These are phyloP conservation scores for Cyprinodon brontotheroides DNA, from an alignment of 2,113 vertebrate species.

Conservation along the genomic window DNA sequence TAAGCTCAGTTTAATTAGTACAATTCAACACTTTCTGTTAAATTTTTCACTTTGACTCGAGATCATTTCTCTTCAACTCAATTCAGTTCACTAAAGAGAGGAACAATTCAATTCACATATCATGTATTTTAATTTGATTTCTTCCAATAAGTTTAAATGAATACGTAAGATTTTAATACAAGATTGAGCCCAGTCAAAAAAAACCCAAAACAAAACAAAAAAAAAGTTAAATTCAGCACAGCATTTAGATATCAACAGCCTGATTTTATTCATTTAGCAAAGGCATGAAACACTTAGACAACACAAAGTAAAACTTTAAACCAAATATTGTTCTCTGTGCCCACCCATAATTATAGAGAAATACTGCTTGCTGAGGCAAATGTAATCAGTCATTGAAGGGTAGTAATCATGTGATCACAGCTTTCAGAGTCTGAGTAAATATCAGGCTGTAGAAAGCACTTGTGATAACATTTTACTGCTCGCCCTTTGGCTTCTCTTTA, in stretches of 20 bases:
- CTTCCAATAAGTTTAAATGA: not conserved
- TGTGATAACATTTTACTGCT: conserved; percentile 17
- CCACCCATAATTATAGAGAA: conserved; percentile 1
- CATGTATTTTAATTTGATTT: too few species aligned
- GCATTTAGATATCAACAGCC: not conserved
- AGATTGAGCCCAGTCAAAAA: not conserved
- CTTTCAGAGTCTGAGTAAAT: conserved; percentile 13
- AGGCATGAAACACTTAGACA: not conserved
- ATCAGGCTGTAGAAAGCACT: conserved; percentile 16
- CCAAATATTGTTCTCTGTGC: not conserved
- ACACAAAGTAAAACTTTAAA: not conserved
- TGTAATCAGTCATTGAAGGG: conserved; percentile 19
- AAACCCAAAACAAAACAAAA: too few species aligned
- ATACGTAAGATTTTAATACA: not conserved
- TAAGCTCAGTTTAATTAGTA: too few species aligned
- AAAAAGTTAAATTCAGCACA: not conserved
- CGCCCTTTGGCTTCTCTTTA: conserved; percentile 14
- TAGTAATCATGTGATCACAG: conserved; percentile 17
- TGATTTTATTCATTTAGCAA: not conserved
- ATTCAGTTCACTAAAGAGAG: too few species aligned
- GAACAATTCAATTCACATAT: not conserved
- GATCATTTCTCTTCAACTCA: too few species aligned
- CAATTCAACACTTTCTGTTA: too few species aligned
- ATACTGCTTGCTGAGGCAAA: not conserved
- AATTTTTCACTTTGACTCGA: too few species aligned